These are phyloP conservation scores for Phylloscopus trochiloides DNA, from an alignment of 2,113 vertebrate genomes.

Conservation along the genomic window DNA sequence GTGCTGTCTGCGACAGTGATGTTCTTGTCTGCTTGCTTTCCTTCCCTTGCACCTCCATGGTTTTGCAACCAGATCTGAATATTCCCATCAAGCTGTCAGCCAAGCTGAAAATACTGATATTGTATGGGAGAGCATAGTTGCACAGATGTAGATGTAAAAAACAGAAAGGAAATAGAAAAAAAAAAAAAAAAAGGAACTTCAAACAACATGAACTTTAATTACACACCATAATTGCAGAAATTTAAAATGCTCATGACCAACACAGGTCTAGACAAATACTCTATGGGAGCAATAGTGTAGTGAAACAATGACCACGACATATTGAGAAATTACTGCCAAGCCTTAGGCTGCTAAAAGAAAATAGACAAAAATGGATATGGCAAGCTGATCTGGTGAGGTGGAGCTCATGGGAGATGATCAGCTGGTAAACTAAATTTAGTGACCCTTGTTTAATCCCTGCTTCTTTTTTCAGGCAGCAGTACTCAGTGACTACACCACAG, in stretches of 20 bases:
- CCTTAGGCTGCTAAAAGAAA: neutral
- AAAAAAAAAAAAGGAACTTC: neutral
- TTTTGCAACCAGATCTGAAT: neutral
- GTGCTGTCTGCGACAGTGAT: neutral
- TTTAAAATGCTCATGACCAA: neutral
- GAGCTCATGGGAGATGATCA: neutral
- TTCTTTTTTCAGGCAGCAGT: neutral
- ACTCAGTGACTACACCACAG: neutral
- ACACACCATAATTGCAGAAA: neutral
- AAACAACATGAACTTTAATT: neutral
- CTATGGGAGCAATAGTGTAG: neutral
- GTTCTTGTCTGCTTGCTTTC: neutral
- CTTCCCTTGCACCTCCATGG: accelerated
- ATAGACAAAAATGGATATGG: neutral
- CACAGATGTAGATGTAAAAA: neutral
- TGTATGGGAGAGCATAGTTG: neutral
- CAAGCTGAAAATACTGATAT: neutral
- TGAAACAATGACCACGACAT: neutral
- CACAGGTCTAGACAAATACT: neutral
- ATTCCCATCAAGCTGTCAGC: neutral
- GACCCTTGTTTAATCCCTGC: neutral
- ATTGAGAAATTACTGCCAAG: neutral
- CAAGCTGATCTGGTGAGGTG: neutral
- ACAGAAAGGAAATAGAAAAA: neutral
- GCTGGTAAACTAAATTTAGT: neutral